A percentile compares a stretch with the other conserved stretches of the same genome.
Evolutionary conservation across 2,113 vertebrate genomes (phyloP).

Genomic region (Burhinus bistriatus): DNA sequence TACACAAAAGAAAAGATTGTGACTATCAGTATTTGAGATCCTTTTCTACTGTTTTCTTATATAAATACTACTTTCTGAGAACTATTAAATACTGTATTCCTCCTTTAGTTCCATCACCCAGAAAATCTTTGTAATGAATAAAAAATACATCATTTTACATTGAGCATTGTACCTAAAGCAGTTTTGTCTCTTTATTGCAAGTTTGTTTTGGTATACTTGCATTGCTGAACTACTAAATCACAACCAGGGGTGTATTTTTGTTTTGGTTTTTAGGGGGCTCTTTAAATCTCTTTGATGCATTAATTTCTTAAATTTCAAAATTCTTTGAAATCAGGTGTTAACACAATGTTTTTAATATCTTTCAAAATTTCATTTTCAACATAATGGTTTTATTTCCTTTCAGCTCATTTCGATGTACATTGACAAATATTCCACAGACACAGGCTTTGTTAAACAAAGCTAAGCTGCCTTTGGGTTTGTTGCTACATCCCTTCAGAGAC

Average conservation of each 20-base stretch:
- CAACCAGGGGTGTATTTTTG: not conserved
- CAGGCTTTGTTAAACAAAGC: slow-evolving; percentile 95
- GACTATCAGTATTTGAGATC: not conserved
- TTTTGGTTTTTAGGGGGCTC: not conserved
- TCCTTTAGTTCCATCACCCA: not conserved
- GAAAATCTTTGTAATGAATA: not conserved
- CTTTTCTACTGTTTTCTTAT: not conserved
- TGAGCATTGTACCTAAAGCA: not conserved
- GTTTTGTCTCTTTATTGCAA: not conserved
- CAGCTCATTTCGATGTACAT: slow-evolving; percentile 93
- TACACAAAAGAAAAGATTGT: not conserved
- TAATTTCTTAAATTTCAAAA: not conserved
- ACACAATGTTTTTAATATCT: not conserved
- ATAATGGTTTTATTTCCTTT: not conserved
- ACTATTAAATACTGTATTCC: not conserved
- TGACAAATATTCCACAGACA: slow-evolving; percentile 93
- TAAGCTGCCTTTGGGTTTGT: slow-evolving; percentile 91
- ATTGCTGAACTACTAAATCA: not conserved
- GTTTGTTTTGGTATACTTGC: not conserved
- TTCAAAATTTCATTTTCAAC: not conserved
- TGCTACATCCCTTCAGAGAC: slow-evolving; percentile 97
- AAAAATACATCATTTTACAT: not conserved
- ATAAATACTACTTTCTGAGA: not conserved
- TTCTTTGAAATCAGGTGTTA: not conserved
- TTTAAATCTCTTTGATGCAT: not conserved